Base-by-base conservation (phyloP, 2,113 vertebrate genomes). In the Strigops habroptila region DNA sequence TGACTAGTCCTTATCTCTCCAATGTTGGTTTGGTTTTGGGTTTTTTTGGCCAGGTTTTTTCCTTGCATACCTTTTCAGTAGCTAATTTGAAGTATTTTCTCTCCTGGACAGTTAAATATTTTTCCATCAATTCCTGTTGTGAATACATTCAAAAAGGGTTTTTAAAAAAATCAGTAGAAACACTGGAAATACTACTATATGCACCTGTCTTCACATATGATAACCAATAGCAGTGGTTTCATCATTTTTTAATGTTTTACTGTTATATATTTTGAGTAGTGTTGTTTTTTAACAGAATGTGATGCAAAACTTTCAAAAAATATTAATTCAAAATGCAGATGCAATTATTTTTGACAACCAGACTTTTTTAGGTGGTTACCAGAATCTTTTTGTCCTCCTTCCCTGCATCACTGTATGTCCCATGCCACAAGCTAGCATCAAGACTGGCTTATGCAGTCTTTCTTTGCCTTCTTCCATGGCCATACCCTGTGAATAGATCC, bases 361-460 rank as follows among this genome's bases (percentile, higher is more conserved):
- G 15, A 9, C 46, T 10, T 10, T 88, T 77, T 57, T 75, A 48
- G 14, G 18, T 25, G 18, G 23, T 19, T 76, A 16, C 46, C 21
- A 82, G 77, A 27, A 48, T 37, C 9, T 37, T 86, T 71, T 79
- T 60, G 15, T 75, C 23, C 14, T 86, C 15, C 3, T 86, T 90
- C 17, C 27, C n/a, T 76, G 35, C 30, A 24, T 67, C 49, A 10
- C 37, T 63, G 2, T 7, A 35, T 27, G 5, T 63, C 27, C 43
- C 1, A 0, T 68, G 12, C 48, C 46, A 31, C 0, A 8, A 73
- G 25, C 27, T 55, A 65, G 4, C 30, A 48, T 22, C 23, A 71
- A 28, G 27, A n/a, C 27, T 44, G 24, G 4, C 62, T 87, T 78
- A 11, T 30, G 14, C 8, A 48, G 24, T 14, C 6, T 44, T 44